Evolutionary conservation across 2,888 invertebrate species (phyloP).

Genomic region (Aethes cnicana): DNA sequence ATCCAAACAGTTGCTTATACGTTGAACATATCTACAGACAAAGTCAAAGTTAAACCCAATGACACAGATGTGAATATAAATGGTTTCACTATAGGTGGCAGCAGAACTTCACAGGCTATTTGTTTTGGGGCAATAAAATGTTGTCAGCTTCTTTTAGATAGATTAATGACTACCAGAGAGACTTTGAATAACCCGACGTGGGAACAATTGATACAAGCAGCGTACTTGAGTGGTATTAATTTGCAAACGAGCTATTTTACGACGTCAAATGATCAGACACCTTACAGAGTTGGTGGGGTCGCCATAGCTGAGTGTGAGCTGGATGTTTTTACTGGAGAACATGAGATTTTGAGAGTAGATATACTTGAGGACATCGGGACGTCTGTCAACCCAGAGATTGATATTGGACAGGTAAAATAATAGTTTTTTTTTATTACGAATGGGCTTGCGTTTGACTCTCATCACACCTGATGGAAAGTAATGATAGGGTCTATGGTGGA

Average conservation of each 20-base stretch:
- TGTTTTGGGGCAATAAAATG: slow-evolving; percentile 65
- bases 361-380: slow-evolving; percentile 82
- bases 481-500: no score
- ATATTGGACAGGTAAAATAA: slow-evolving; percentile 75
- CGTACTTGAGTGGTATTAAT: slow-evolving; percentile 41
- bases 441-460: no score
- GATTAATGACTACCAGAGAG: slow-evolving; percentile 55
- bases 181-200: slow-evolving; percentile 52
- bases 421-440: no score
- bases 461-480: no score
- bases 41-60: slow-evolving; percentile 85
- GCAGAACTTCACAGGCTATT: slow-evolving; percentile 54
- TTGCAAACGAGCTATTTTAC: slow-evolving; percentile 45
- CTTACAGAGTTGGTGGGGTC: slow-evolving; percentile 77
- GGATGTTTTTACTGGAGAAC: slow-evolving; percentile 85
- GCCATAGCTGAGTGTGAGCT: slow-evolving; percentile 84
- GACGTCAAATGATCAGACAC: slow-evolving; percentile 39
- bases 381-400: slow-evolving; percentile 80
- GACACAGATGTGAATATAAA: slow-evolving; percentile 85
- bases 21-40: slow-evolving; percentile 84
- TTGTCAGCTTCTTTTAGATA: slow-evolving; percentile 58
- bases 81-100: slow-evolving; percentile 84
- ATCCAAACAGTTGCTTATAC: slow-evolving; percentile 85
- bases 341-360: slow-evolving; percentile 77
- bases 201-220: slow-evolving; percentile 44